Percentiles rank a stretch among this genome's conserved stretches.
Conservation (phyloP, 1,140 invertebrate genomes). For the Probaryconus sp. region DNA sequence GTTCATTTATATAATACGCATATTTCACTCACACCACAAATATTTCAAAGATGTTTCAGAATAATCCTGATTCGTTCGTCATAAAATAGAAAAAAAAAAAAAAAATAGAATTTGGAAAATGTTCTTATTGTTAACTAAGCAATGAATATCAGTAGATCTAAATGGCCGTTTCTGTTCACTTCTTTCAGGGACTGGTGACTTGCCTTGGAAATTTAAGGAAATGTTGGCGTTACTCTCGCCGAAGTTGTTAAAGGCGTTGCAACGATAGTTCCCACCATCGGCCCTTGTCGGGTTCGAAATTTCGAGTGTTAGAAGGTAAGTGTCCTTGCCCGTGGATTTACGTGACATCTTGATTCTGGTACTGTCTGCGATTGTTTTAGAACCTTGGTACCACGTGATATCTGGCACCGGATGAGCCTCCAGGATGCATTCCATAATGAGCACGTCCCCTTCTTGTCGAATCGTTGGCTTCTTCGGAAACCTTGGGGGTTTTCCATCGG, state of each 20-base stretch:
- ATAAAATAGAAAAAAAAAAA: conserved; percentile 25
- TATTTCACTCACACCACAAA: too few relatives aligned
- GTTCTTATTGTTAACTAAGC: conserved; percentile 9
- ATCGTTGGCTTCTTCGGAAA: conserved; percentile 99
- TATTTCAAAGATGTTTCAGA: too few relatives aligned
- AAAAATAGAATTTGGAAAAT: conserved; percentile 1
- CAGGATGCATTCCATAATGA: conserved; percentile 97
- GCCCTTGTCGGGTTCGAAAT: conserved; percentile 95
- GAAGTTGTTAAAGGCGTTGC: conserved; percentile 98
- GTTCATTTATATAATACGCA: too few relatives aligned
- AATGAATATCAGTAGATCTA: conserved; percentile 39
- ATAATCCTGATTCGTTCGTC: too few relatives aligned
- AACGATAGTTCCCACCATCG: conserved; percentile 98
- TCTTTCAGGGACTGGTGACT: conserved; percentile 67
- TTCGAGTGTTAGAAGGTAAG: conserved; percentile 93
- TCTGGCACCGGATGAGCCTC: conserved; percentile 97
- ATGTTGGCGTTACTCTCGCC: conserved; percentile 99
- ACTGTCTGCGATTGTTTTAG: conserved; percentile 88
- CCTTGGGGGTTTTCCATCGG: conserved; percentile 94
- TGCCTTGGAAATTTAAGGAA: conserved; percentile 99
- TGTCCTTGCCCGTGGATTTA: conserved; percentile 91
- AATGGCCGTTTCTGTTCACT: background rate
- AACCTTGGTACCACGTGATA: conserved; percentile 96
- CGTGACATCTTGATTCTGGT: conserved; percentile 91
- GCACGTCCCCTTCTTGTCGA: conserved; percentile 93